Evolutionary conservation across 2,797 vertebrate species (phyloP).

Genomic region (Xiphorhynchus erythropygius): DNA sequence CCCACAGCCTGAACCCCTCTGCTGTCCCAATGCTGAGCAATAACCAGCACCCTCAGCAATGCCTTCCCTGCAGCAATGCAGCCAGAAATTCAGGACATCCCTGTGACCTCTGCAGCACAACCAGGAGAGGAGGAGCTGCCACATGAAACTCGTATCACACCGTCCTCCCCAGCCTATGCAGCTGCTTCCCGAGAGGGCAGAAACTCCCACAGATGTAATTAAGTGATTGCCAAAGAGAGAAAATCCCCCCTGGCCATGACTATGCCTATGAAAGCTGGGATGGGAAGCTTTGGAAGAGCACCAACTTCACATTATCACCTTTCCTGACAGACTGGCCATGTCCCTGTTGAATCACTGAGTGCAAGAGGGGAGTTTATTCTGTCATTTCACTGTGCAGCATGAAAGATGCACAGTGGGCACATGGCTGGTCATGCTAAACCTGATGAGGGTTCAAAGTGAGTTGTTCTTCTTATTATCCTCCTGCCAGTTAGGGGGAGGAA

Average conservation of each 20-base stretch:
- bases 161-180: fast-evolving
- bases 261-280: neutral
- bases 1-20: neutral
- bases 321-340: neutral
- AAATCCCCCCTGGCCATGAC: fast-evolving
- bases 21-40: fast-evolving
- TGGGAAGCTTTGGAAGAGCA: neutral
- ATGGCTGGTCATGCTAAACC: fast-evolving
- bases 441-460: fast-evolving
- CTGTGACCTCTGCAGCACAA: fast-evolving
- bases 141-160: fast-evolving
- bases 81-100: neutral
- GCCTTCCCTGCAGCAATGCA: neutral
- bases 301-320: fast-evolving
- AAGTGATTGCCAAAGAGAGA: neutral
- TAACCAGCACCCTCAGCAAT: neutral
- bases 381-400: no score
- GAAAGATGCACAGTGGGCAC: fast-evolving
- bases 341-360: neutral
- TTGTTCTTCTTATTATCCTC: neutral
- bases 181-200: neutral
- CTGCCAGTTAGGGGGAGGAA: neutral
- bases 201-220: neutral
- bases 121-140: neutral
- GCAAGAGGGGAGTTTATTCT: neutral